Conservation (phyloP, 1,140 invertebrate species). For the Yoshiicerus persimilis region DNA sequence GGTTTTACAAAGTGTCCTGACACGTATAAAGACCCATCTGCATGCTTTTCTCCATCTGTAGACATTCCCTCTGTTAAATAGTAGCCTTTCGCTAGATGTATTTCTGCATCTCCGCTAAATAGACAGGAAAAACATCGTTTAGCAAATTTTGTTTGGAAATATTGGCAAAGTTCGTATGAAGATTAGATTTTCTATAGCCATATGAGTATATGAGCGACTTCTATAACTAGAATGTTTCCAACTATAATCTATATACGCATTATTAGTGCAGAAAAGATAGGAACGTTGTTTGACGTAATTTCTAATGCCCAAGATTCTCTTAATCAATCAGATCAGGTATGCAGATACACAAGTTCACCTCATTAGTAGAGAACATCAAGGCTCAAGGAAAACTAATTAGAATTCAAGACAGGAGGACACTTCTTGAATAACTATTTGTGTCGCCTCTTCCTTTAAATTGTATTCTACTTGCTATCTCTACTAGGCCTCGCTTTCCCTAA, state of each 20-base stretch:
- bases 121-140: neutral
- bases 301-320: neutral
- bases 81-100: neutral
- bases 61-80: neutral
- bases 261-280: neutral
- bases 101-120: neutral
- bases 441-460: neutral
- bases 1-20: neutral
- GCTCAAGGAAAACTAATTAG: neutral
- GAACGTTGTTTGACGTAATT: neutral
- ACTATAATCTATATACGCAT: neutral
- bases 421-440: neutral
- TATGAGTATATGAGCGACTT: too few relatives aligned
- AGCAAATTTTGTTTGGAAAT: neutral
- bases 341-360: slow-evolving; percentile 2
- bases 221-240: neutral
- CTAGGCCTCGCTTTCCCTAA: neutral
- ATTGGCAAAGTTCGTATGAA: neutral
- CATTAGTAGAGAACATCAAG: neutral
- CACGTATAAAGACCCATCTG: neutral
- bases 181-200: neutral
- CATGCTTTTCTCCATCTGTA: neutral
- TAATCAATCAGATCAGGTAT: slow-evolving; percentile 14
- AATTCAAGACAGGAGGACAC: slow-evolving; percentile 6
- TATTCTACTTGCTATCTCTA: neutral